These are phyloP conservation scores for Astropecten irregularis DNA, from an alignment of 53 echinoderm and acorn worm genomes.

Conservation along the genomic window DNA sequence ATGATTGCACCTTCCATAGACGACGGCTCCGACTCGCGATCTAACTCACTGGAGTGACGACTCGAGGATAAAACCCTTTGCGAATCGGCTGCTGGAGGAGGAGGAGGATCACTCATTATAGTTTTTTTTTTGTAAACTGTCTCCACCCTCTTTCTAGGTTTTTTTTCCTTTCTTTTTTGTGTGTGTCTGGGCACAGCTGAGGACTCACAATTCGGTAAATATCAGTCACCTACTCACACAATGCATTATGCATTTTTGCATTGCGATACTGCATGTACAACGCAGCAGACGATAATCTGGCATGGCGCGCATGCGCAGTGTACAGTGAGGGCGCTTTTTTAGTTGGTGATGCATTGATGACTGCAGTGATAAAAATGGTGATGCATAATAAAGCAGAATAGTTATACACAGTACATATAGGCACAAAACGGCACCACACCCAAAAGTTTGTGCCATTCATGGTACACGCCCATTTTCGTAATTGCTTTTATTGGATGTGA, in stretches of 20 bases:
- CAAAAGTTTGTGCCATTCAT: neutral
- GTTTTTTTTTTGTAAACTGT: neutral
- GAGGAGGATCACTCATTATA: slow-evolving; percentile 56
- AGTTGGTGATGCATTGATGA: too few relatives aligned
- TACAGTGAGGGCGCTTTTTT: neutral
- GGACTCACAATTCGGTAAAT: neutral
- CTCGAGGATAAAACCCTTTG: slow-evolving; percentile 35
- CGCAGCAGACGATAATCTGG: too few relatives aligned
- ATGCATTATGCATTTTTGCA: neutral
- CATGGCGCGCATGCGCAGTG: slow-evolving; percentile 23
- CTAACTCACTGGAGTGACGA: slow-evolving; percentile 30
- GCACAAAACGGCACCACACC: slow-evolving; percentile 16
- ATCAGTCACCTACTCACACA: neutral
- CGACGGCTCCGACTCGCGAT: slow-evolving; percentile 13
- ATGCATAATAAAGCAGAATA: neutral
- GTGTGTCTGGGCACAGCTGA: neutral
- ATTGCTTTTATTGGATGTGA: slow-evolving; percentile 9
- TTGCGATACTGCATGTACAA: neutral
- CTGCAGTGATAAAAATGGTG: neutral
- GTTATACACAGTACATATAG: neutral
- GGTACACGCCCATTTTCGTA: slow-evolving; percentile 26
- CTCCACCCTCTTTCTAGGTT: too few relatives aligned
- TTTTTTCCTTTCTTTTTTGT: neutral
- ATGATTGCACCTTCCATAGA: slow-evolving; percentile 64
- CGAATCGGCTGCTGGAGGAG: neutral